Percentiles rank a stretch among this genome's conserved stretches.
phyloP scores from a whole-genome alignment of 2,113 vertebrate species.

The Steatornis caripensis region DNA sequence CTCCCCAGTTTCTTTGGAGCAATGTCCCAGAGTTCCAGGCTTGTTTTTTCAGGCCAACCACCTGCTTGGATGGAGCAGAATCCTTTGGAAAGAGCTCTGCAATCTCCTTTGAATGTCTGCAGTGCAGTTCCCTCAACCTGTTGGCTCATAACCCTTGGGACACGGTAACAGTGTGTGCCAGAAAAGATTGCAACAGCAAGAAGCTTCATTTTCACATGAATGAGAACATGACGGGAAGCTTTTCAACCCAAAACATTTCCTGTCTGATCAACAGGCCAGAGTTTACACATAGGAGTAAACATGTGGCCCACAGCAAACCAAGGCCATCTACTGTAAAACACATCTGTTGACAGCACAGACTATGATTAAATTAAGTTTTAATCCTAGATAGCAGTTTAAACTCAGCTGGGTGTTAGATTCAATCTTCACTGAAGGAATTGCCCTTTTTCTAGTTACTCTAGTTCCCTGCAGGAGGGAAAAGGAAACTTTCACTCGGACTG shows the following conservation, averaged over 20 bases:
- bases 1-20: not conserved
- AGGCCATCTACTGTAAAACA: not conserved
- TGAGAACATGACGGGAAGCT: conserved; percentile 5
- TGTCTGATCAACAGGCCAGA: conserved; percentile 9
- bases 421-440: not conserved
- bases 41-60: not conserved
- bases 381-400: not conserved
- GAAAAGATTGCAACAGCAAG: not conserved
- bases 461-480: not conserved
- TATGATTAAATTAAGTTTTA: not conserved
- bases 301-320: not conserved
- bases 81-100: not conserved
- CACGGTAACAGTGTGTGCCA: not conserved
- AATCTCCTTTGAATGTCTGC: not conserved
- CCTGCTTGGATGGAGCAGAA: not conserved
- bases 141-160: not conserved
- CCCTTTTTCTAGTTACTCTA: not conserved
- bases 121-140: not conserved
- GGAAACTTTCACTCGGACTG: not conserved
- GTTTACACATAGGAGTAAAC: conserved; percentile 23
- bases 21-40: not conserved
- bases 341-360: not conserved
- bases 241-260: conserved; percentile 20
- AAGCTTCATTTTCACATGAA: conserved; percentile 39
- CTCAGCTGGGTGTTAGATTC: not conserved